Percentiles rank a stretch among this genome's conserved stretches.
Conservation (phyloP, 2,888 invertebrate species). For the Hyalella azteca region DNA sequence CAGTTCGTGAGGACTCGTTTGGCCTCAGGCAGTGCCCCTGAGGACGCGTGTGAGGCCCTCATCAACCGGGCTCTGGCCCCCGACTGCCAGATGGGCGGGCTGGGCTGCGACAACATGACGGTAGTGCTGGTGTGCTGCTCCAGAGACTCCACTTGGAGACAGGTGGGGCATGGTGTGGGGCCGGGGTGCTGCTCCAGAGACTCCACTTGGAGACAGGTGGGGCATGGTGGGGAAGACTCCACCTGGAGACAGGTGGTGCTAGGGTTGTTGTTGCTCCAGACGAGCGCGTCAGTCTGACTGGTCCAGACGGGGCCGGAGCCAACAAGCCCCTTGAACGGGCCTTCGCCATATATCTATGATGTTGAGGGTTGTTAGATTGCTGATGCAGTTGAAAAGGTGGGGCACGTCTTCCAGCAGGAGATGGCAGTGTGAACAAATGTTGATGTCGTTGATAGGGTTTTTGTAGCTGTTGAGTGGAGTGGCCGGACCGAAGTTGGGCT, state of each 20-base stretch:
- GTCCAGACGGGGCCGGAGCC: too few species aligned
- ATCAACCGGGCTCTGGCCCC: conserved; percentile 95
- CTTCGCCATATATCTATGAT: too few species aligned
- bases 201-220: conserved; percentile 57
- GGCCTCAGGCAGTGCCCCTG: conserved; percentile 82
- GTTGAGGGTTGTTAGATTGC: too few species aligned
- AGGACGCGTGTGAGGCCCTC: conserved; percentile 93
- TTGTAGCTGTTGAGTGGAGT: too few species aligned
- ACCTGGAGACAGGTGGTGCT: background rate
- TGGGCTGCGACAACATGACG: conserved; percentile 99
- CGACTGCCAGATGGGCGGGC: conserved; percentile 93
- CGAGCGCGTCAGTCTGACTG: background rate
- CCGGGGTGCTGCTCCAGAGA: conserved; percentile 71
- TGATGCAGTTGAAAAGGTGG: too few species aligned
- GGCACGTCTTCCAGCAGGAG: too few species aligned
- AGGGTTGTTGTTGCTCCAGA: background rate
- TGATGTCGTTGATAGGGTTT: too few species aligned
- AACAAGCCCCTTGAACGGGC: too few species aligned
- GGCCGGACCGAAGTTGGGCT: too few species aligned
- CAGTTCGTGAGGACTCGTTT: conserved; percentile 86
- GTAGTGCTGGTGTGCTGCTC: conserved; percentile 85
- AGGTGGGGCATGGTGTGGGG: conserved; percentile 44
- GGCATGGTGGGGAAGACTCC: background rate
- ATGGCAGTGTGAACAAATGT: too few species aligned
- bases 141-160: conserved; percentile 62